Base-by-base conservation (phyloP, 2,797 vertebrate species). In the Eulemur mongoz region DNA sequence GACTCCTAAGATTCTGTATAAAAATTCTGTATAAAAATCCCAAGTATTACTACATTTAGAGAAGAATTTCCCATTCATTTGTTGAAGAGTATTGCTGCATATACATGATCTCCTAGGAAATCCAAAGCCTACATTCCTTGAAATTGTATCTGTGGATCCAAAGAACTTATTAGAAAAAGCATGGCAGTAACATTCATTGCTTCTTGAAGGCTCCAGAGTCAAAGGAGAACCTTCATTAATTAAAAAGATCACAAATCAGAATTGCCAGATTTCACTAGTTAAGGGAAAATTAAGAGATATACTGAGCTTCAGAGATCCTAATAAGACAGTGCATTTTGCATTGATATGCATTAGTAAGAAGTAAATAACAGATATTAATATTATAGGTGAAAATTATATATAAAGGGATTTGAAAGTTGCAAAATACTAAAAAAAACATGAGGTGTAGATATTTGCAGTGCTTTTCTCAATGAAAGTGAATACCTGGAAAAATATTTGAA, bases 201-300 rank as follows among this genome's bases (percentile, higher is more conserved):
- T 90, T 63, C 48, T 32, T 79, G 23, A 48, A 38, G 78, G 12
- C 13, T 76, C 12, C 48, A 72, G 54, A 80, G 5, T 45, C 43
- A 3, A 90, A 88, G 13, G 52, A n/a, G 27, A 84, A 59, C 13
- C 61, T 20, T 69, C 38, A 69, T 35, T 20, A 57, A 25, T 78
- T 84, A 82, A 73, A 78, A 80, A 43, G 48, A 50, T 85, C 1
- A 65, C n/a, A 83, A 82, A 57, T 65, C 2, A 57, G 86, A 92
- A 90, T 20, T 22, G 40, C 6, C 78, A 38, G 5, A 82, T 92
- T 96, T 96, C 43, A 69, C 69, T 91, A 82, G 57, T 35, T 45
- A 91, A 94, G 27, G 93, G 79, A 89, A 95, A 79, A 93, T 70
- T 61, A 90, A 94, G 52, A 86, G 73, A 70, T 27, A 15, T 57